phyloP scores from a whole-genome alignment of 2,113 vertebrate species.

The Catharus minimus region DNA sequence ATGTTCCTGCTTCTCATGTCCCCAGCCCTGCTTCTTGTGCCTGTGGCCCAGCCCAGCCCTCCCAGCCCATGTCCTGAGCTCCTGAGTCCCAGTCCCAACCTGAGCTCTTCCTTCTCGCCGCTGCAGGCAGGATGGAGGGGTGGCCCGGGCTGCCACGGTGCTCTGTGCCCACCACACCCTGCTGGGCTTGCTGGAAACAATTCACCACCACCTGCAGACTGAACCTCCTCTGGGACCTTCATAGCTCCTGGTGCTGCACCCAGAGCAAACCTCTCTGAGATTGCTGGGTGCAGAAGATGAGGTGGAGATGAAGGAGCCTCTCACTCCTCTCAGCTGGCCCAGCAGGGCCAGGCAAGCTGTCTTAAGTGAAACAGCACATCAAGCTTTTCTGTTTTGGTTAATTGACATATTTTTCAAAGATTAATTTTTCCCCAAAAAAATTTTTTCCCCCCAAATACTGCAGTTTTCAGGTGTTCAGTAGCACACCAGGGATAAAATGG shows the following conservation, averaged over 20 bases:
- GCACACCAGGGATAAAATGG: neutral
- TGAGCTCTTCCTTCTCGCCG: neutral
- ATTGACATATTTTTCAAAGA: neutral
- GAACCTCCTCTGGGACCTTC: neutral
- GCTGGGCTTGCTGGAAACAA: slow-evolving; percentile 3
- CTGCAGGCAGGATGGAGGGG: neutral
- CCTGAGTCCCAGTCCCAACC: neutral
- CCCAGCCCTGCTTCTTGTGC: neutral
- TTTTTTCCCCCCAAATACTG: accelerated
- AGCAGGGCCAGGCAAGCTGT: neutral
- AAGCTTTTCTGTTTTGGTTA: neutral
- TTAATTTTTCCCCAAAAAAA: neutral
- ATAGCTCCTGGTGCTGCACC: neutral
- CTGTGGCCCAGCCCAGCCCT: slow-evolving; percentile 5
- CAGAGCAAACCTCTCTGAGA: neutral
- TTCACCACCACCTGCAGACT: neutral
- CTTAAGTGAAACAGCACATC: neutral
- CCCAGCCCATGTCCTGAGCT: neutral
- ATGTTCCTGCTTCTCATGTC: neutral
- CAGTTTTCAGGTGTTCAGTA: neutral
- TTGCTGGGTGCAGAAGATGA: neutral
- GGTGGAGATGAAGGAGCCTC: neutral
- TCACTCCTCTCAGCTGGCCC: neutral
- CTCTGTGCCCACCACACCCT: neutral
- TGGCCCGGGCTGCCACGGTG: neutral